Evolutionary conservation across 2,113 vertebrate genomes (phyloP).

Genomic region (Pithys albifrons): DNA sequence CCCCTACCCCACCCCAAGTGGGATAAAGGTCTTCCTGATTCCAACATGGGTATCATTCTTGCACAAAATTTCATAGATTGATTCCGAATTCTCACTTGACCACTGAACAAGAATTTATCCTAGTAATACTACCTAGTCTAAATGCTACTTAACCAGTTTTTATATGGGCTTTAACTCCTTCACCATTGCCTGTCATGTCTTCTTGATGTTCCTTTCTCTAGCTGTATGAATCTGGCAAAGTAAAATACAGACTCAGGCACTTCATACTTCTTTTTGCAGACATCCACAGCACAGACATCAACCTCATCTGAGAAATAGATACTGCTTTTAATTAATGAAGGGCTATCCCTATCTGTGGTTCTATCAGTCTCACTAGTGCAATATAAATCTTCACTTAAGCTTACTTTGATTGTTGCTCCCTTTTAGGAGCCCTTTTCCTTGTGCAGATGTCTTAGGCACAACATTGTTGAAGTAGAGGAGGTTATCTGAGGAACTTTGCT

Average conservation of each 20-base stretch:
- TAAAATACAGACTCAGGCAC: not conserved
- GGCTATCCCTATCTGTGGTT: not conserved
- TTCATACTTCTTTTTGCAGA: not conserved
- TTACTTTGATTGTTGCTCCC: not conserved
- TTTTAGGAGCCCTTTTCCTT: not conserved
- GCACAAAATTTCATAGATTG: not conserved
- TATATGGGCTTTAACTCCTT: not conserved
- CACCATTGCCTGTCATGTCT: not conserved
- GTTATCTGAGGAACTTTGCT: not conserved
- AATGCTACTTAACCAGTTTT: not conserved
- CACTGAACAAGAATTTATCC: not conserved
- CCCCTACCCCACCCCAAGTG: not conserved
- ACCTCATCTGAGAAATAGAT: not conserved
- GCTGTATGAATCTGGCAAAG: fast-evolving
- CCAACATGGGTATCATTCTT: not conserved
- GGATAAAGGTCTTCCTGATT: not conserved
- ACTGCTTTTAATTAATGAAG: not conserved
- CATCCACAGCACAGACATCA: not conserved
- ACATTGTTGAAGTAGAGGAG: not conserved
- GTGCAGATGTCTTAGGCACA: not conserved
- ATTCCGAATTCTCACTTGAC: not conserved
- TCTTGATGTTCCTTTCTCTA: not conserved
- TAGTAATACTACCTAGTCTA: not conserved
- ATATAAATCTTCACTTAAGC: not conserved
- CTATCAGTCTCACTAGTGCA: not conserved